Evolutionary conservation across 2,113 vertebrate genomes (phyloP).

Genomic region (Erythrolamprus reginae): DNA sequence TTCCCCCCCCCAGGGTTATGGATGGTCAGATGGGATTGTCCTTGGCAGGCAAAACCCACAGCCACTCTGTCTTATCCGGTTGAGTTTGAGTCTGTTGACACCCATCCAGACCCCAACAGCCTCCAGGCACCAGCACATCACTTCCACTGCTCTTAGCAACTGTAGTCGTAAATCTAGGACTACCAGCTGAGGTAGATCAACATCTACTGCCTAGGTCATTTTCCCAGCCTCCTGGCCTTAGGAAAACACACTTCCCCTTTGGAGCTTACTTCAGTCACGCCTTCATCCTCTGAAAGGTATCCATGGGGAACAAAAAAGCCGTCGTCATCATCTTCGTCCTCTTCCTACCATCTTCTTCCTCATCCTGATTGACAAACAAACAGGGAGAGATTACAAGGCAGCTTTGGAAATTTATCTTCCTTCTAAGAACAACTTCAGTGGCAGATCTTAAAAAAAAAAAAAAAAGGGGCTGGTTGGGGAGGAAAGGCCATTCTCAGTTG

Average conservation of each 20-base stretch:
- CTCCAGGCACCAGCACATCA: no score
- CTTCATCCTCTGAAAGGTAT: conserved; percentile 95
- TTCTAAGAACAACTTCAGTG: neutral
- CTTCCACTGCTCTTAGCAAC: no score
- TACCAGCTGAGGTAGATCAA: neutral
- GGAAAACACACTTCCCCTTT: neutral
- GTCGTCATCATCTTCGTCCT: conserved; percentile 91
- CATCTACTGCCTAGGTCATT: neutral
- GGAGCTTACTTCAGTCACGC: conserved; percentile 76
- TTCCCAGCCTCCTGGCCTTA: neutral
- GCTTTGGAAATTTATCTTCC: neutral
- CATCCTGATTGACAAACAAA: conserved; percentile 70
- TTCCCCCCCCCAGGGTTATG: no score
- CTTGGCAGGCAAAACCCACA: no score
- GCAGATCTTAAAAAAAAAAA: neutral
- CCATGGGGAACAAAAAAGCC: conserved; percentile 98
- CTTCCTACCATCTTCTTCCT: conserved; percentile 87
- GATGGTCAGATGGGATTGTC: no score
- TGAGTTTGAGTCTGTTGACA: no score
- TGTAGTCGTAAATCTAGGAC: no score
- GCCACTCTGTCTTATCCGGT: no score
- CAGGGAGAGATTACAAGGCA: neutral
- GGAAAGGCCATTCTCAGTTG: neutral
- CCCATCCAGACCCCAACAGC: no score
- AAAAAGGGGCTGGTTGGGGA: neutral